These are phyloP conservation scores for Drosophila diplacantha DNA, from an alignment of 2,888 invertebrate species.

Conservation along the genomic window DNA sequence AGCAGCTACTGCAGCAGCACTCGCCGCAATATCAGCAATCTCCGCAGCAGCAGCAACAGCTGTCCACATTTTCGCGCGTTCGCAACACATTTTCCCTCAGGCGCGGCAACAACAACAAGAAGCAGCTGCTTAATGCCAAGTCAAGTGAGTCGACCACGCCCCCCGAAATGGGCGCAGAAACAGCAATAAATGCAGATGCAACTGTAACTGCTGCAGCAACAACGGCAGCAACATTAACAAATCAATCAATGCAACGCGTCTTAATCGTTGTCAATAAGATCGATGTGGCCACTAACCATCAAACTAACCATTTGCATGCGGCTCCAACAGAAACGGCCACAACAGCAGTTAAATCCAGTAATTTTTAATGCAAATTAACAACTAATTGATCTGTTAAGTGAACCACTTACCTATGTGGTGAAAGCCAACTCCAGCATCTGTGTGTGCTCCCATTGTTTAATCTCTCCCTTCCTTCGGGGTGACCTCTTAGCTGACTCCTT, in stretches of 20 bases:
- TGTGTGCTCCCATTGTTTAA: conserved; percentile 27
- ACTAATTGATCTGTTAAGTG: conserved; percentile 30
- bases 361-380: conserved; percentile 39
- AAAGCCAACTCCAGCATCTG: conserved; percentile 20
- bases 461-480: neutral
- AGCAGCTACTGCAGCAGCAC: conserved; percentile 27
- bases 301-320: conserved; percentile 60
- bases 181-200: conserved; percentile 14
- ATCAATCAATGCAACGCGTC: conserved; percentile 42
- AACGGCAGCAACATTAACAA: conserved; percentile 21
- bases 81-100: conserved; percentile 65
- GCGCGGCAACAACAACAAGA: conserved; percentile 53
- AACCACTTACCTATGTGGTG: conserved; percentile 14
- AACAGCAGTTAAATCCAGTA: conserved; percentile 53
- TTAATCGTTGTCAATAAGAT: conserved; percentile 65
- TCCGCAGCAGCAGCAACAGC: conserved; percentile 52
- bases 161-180: conserved; percentile 33
- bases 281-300: conserved; percentile 45
- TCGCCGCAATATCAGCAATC: conserved; percentile 26
- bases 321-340: conserved; percentile 30
- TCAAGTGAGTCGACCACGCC: conserved; percentile 64
- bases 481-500: conserved; percentile 20
- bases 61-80: conserved; percentile 74
- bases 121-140: conserved; percentile 52
- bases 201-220: conserved; percentile 18